phyloP scores from a whole-genome alignment of 2,888 invertebrate genomes.

The Microdon myrmicae region DNA sequence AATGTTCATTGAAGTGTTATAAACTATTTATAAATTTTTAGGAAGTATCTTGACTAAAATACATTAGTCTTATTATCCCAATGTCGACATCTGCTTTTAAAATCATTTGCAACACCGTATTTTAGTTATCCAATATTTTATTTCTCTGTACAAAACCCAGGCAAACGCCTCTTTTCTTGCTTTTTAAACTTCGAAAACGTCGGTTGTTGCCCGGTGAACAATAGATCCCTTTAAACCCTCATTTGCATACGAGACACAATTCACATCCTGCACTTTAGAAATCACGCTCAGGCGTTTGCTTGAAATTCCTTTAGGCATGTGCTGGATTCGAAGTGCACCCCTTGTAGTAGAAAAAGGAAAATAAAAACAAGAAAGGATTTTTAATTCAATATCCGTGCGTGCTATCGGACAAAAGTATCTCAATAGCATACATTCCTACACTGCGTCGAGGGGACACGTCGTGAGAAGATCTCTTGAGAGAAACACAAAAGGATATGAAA shows the following conservation, averaged over 20 bases:
- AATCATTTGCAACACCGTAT: no score
- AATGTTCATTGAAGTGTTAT: no score
- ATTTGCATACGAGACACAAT: constrained; percentile 39
- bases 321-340: constrained; percentile 10
- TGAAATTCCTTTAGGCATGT: constrained; percentile 26
- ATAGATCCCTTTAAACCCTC: constrained; percentile 14
- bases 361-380: constrained; percentile 23
- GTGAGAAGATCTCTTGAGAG: constrained; percentile 35
- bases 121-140: no score
- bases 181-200: constrained; percentile 2
- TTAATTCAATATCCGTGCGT: constrained; percentile 39
- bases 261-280: constrained; percentile 32
- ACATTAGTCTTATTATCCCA: no score
- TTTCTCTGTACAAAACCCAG: constrained; percentile 21
- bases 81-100: no score
- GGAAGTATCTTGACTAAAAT: no score
- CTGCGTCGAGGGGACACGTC: constrained; percentile 28
- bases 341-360: constrained; percentile 5
- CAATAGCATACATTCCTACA: neutral
- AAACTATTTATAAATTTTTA: no score
- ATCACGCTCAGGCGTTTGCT: constrained; percentile 7
- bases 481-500: constrained; percentile 10
- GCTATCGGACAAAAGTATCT: constrained; percentile 34
- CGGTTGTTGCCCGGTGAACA: constrained; percentile 3
- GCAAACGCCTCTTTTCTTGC: constrained; percentile 30